These are phyloP conservation scores for Ia io DNA, from an alignment of 2,113 vertebrate genomes.

Conservation along the genomic window DNA sequence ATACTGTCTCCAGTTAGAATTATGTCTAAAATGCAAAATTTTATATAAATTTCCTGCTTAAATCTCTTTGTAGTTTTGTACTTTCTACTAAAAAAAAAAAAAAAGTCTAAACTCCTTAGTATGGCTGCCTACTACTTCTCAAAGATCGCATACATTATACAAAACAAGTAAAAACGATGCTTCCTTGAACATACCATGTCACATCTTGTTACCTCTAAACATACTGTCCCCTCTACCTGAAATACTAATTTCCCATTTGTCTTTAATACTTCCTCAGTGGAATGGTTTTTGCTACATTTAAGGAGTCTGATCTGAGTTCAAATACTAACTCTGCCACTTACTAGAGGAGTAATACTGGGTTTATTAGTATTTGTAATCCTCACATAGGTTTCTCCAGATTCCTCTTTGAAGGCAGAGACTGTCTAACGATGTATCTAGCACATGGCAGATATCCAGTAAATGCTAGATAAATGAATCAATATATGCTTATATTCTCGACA, in stretches of 20 bases:
- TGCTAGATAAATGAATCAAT: background rate
- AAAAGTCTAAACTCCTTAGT: background rate
- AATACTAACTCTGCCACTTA: background rate
- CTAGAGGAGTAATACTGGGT: background rate
- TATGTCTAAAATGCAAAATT: background rate
- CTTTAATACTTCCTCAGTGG: background rate
- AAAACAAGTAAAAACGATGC: background rate
- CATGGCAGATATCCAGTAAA: background rate
- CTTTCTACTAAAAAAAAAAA: background rate
- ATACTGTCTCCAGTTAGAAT: background rate
- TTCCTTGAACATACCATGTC: background rate
- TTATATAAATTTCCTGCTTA: background rate
- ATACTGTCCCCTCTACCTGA: background rate
- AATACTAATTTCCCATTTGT: background rate
- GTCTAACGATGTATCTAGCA: background rate
- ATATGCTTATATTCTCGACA: background rate
- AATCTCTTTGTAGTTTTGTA: conserved; percentile 13
- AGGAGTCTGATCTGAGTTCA: background rate
- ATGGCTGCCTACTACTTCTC: background rate
- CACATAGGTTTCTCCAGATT: background rate
- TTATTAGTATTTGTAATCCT: background rate
- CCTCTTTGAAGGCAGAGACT: background rate
- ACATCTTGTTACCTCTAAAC: background rate
- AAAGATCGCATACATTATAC: background rate
- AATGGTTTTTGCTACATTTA: background rate